Conservation (phyloP, 2,113 vertebrate genomes). For the Paradoxurus hermaphroditus region DNA sequence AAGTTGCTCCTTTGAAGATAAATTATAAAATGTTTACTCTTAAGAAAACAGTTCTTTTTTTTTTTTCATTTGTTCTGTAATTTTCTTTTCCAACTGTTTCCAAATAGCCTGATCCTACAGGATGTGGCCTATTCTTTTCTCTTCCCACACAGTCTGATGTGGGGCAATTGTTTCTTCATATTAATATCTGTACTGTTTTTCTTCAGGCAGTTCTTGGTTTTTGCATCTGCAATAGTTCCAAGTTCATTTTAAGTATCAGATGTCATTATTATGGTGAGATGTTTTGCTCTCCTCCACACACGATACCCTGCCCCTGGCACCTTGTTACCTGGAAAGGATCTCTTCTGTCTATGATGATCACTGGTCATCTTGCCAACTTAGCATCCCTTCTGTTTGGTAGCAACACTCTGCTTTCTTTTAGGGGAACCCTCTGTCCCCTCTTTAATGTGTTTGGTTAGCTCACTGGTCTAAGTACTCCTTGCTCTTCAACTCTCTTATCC, state of each 20-base stretch:
- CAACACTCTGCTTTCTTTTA: background rate
- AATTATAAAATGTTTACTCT: conserved; percentile 5
- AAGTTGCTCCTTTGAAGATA: conserved; percentile 13
- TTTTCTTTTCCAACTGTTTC: background rate
- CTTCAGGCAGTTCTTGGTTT: background rate
- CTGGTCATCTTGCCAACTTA: background rate
- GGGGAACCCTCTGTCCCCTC: background rate
- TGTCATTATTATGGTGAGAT: background rate
- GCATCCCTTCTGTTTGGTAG: background rate
- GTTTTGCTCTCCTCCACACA: background rate
- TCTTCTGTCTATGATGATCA: background rate
- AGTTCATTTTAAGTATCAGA: background rate
- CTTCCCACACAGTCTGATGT: background rate
- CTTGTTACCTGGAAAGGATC: background rate
- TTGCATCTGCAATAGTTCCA: background rate
- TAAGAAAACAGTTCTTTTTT: background rate
- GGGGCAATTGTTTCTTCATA: background rate
- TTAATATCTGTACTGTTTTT: background rate
- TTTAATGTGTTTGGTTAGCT: background rate
- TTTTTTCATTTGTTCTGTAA: background rate
- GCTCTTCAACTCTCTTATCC: background rate
- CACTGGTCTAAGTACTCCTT: background rate
- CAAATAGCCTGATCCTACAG: background rate
- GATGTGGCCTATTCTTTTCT: background rate
- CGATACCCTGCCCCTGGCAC: background rate